Base-by-base conservation (phyloP, 2,797 vertebrate genomes). In the Sciurus carolinensis region DNA sequence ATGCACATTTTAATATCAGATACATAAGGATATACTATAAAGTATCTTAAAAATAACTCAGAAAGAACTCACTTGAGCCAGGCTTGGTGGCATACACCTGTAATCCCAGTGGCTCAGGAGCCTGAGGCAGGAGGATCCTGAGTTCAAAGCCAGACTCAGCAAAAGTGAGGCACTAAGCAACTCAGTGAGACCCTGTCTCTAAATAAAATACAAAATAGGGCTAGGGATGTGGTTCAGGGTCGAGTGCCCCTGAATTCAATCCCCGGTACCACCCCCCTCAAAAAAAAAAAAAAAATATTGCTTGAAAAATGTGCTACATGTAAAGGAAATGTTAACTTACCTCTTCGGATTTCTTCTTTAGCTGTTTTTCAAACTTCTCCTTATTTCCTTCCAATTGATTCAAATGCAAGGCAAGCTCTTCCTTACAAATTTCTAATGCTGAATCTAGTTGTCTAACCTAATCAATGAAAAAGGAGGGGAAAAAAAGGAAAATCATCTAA, bases 401-500 rank as follows among this genome's bases (percentile, higher is more conserved):
- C 97, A 99, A 98, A 96, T 98, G 98, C 10, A 98, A 69, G 24
- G 96, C 98, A 97, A 99, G 98, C 97, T 99, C 99, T 95, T 99
- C 98, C 97, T 99, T 99, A 97, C 99, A 99, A 3, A 97, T 86
- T 0, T 98, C 98, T 94, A 99, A 97, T 33, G 99, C 99, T 10
- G 98, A 98, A 98, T 99, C 99, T 11, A 99, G 98, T 28, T 99
- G 98, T 98, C 52, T 98, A 89, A 99, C 98, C 99, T 99, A 97
- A 83, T 22, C 17, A 95, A 26, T n/a, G 62, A 81, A 87, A 96
- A 83, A 66, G 22, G 0, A 50, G 47, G 36, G 9, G 3, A 75
- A n/a, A 30, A 90, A 69, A 64, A 72, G 3, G 24, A 66, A 91
- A 95, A 84, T 72, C 64, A 97, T 71, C 33, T 59, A 57, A 52